A percentile compares a stretch with the other conserved stretches of the same genome.
Conservation (phyloP, 1,140 invertebrate genomes). For the Drosophila melanica region DNA sequence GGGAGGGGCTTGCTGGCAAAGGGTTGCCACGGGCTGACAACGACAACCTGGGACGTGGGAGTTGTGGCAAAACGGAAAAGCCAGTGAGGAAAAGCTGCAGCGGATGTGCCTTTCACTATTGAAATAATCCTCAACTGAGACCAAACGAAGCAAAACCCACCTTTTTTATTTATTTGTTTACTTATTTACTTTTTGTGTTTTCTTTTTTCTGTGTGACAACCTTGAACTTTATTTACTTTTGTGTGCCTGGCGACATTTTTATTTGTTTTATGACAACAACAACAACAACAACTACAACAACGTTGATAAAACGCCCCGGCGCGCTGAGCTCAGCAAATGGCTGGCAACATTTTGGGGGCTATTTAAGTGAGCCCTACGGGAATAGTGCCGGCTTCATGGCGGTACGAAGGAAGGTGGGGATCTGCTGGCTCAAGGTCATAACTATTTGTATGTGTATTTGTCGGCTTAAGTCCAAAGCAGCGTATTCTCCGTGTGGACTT, state of each 20-base stretch:
- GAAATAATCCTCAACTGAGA: slow-evolving; percentile 60
- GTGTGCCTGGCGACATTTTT: slow-evolving; percentile 75
- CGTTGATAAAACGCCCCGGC: slow-evolving; percentile 37
- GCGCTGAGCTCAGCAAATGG: slow-evolving; percentile 49
- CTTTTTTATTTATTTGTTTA: slow-evolving; percentile 33
- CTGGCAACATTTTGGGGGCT: slow-evolving; percentile 48
- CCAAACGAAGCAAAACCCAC: slow-evolving; percentile 43
- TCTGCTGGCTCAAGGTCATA: slow-evolving; percentile 18
- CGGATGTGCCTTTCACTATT: slow-evolving; percentile 75
- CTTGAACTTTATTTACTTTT: slow-evolving; percentile 81
- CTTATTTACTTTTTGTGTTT: slow-evolving; percentile 62
- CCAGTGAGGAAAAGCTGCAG: slow-evolving; percentile 71
- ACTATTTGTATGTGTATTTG: slow-evolving; percentile 10
- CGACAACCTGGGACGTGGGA: background rate
- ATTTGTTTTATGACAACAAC: slow-evolving; percentile 77
- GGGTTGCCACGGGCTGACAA: slow-evolving; percentile 1
- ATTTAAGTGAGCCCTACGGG: slow-evolving; percentile 49
- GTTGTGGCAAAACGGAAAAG: slow-evolving; percentile 20
- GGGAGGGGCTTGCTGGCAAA: background rate
- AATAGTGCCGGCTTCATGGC: slow-evolving; percentile 8
- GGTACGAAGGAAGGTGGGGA: background rate
- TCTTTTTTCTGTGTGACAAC: slow-evolving; percentile 48
- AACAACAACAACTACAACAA: slow-evolving; percentile 15
- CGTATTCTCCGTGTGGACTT: slow-evolving; percentile 2
- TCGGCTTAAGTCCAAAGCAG: slow-evolving; percentile 4